Percentiles rank a stretch among this genome's conserved stretches.
Evolutionary conservation across 2,797 vertebrate species (phyloP).

Genomic region (Spinus olivaceus): DNA sequence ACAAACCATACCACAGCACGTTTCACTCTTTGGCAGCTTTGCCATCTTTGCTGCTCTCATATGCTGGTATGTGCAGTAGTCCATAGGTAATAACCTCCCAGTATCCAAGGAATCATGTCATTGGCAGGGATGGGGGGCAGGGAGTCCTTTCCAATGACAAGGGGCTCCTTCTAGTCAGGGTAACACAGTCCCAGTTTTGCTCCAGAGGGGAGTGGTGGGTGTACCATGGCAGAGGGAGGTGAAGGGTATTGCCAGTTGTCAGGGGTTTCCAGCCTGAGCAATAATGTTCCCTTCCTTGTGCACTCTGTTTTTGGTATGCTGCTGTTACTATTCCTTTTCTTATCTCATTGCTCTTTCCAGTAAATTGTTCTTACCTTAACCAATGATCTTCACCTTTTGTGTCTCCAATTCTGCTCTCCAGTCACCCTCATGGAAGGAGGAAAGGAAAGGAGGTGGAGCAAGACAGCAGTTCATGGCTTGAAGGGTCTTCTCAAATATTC

Average conservation of each 20-base stretch:
- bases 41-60: neutral
- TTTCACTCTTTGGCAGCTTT: neutral
- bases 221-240: neutral
- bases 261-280: fast-evolving
- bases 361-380: neutral
- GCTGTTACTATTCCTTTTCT: neutral
- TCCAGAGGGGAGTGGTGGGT: neutral
- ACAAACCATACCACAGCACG: neutral
- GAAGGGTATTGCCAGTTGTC: neutral
- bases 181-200: fast-evolving
- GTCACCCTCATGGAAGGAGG: fast-evolving
- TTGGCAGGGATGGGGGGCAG: fast-evolving
- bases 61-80: neutral
- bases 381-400: neutral
- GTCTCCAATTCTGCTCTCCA: neutral
- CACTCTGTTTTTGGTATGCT: neutral
- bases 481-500: neutral
- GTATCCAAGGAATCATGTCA: neutral
- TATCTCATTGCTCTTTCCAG: neutral
- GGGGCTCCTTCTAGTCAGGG: neutral
- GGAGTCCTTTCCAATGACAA: neutral
- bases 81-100: neutral
- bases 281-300: neutral
- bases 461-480: fast-evolving
- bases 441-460: neutral